Base-by-base conservation (phyloP, 1,140 invertebrate genomes). In the Doryteuthis pealeii region DNA sequence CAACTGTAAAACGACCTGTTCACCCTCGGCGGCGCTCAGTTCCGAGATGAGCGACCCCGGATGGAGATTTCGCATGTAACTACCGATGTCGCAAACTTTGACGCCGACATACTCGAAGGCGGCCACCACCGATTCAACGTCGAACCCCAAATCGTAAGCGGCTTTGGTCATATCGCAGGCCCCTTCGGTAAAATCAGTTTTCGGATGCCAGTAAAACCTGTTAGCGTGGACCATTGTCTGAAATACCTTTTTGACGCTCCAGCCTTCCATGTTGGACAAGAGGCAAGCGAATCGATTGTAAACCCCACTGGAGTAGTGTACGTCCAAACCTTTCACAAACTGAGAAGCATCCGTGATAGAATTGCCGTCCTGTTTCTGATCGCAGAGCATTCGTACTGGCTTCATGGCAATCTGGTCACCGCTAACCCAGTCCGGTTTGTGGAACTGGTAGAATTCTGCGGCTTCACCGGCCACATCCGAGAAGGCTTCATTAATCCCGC, bases 381-480 rank as follows among this genome's bases (percentile, higher is more conserved):
- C 66, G 15, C 71, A 71, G 28, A 81, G 72, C 31, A 78, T 75
- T 14, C 78, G 74, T 4, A 78, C 31, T 10, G 70, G 45, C 5
- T n/a, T 72, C 67, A 77, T 80, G 26, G 66, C 74, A 8, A 80
- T 72, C 12, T 74, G 66, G 15, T 73, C 18, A 1, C 79, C 78
- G 10, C 75, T 54, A 12, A 72, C 15, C 74, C 75, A 77, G 30
- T 80, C 77, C 3, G 58, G 40, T 32, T 70, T 62, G 14, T 45
- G 30, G 0, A 18, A 22, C 31, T 30, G 15, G 18, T 58, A n/a
- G 18, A 75, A 62, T 69, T 82, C 78, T 2, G 73, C 58, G 2
- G 75, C 75, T 68, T 83, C 80, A 30, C 81, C 82, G n/a, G 73
- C 73, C 1, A 83, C 75, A 62, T 83, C 82, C 18, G 81, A 80